Evolutionary conservation across 2,797 vertebrate species (phyloP).

Genomic region (Melanotaenia trifasciata): DNA sequence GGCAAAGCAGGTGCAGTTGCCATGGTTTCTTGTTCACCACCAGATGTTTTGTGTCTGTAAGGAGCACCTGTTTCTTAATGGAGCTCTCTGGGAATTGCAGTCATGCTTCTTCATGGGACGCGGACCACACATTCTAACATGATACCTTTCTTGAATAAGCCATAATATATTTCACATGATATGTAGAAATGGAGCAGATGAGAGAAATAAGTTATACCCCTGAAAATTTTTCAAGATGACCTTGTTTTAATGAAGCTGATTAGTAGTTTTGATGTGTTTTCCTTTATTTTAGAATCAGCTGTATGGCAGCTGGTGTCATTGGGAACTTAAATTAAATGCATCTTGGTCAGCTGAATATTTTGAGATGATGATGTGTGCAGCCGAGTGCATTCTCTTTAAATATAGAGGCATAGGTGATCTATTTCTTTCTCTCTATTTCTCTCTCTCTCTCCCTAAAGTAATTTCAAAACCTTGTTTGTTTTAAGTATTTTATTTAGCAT

Average conservation of each 20-base stretch:
- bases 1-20: constrained; percentile 46
- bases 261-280: not conserved
- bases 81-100: constrained; percentile 36
- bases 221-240: not conserved
- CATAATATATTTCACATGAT: not conserved
- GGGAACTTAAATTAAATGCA: not conserved
- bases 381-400: not conserved
- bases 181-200: not conserved
- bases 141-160: not conserved
- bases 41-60: constrained; percentile 53
- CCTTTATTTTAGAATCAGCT: not conserved
- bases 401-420: no score
- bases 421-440: not conserved
- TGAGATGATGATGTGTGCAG: not conserved
- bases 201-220: not conserved
- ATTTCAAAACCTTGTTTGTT: no score
- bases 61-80: constrained; percentile 43
- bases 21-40: constrained; percentile 46
- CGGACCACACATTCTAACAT: constrained; percentile 12
- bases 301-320: not conserved
- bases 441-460: no score
- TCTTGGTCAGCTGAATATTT: not conserved
- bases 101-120: constrained; percentile 14
- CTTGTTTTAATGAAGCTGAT: not conserved
- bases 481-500: no score